Conservation (phyloP, 2,113 vertebrate species). For the Promerops cafer region DNA sequence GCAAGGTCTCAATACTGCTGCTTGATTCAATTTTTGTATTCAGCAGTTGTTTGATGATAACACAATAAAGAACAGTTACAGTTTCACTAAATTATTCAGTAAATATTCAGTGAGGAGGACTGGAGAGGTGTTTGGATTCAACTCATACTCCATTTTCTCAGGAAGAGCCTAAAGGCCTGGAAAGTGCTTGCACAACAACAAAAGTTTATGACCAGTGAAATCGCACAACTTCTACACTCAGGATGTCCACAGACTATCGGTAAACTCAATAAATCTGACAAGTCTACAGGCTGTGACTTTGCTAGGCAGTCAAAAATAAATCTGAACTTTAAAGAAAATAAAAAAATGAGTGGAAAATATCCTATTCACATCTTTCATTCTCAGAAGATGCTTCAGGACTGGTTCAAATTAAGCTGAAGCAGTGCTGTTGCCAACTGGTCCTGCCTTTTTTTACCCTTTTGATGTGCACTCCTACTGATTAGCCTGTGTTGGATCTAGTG, state of each 20-base stretch:
- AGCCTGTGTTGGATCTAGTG: background rate
- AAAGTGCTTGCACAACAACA: background rate
- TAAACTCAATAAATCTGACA: background rate
- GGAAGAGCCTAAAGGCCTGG: background rate
- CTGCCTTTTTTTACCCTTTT: background rate
- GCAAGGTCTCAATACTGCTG: background rate
- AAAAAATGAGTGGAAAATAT: background rate
- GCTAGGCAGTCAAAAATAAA: background rate
- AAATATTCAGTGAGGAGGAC: background rate
- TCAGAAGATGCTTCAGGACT: background rate
- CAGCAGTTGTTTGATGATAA: background rate
- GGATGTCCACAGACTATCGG: background rate
- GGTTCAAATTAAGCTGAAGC: background rate
- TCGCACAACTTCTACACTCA: background rate
- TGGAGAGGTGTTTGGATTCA: background rate
- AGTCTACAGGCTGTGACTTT: background rate
- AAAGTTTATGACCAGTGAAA: background rate
- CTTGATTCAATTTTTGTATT: background rate
- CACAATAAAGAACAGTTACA: background rate
- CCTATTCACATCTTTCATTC: background rate
- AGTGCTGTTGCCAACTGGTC: background rate
- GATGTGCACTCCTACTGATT: background rate
- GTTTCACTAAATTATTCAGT: background rate
- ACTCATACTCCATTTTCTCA: background rate
- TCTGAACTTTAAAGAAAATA: background rate